Percentiles rank a stretch among this genome's conserved stretches.
These are phyloP conservation scores for Perca flavescens DNA, from an alignment of 2,113 vertebrate genomes.

Conservation along the genomic window DNA sequence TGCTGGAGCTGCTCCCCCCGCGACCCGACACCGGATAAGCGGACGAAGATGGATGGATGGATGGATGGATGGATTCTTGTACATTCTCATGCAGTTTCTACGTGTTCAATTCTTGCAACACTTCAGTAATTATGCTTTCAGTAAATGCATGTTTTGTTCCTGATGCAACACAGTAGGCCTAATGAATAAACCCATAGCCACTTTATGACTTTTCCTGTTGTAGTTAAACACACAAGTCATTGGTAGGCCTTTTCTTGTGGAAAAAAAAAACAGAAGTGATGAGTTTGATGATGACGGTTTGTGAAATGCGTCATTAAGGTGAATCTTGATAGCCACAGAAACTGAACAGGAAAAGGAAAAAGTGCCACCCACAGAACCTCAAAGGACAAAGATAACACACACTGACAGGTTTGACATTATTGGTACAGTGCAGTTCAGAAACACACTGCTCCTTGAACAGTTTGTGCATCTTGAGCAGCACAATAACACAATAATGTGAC, in stretches of 20 bases:
- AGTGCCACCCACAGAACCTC: constrained; percentile 22
- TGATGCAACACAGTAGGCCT: background rate
- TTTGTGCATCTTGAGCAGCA: constrained; percentile 18
- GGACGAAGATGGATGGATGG: too few relatives aligned
- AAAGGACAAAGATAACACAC: constrained; percentile 12
- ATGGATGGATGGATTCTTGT: too few relatives aligned
- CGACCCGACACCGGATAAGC: too few relatives aligned
- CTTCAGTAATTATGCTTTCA: too few relatives aligned
- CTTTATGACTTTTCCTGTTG: background rate
- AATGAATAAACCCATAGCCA: background rate
- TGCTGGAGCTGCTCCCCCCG: too few relatives aligned
- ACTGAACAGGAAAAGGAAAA: background rate
- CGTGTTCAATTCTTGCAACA: background rate
- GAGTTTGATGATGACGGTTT: background rate
- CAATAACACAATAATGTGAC: constrained; percentile 55
- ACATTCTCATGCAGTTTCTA: background rate
- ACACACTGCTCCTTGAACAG: constrained; percentile 15
- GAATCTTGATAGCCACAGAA: background rate
- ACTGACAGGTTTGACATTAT: constrained; percentile 22
- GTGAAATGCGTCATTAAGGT: background rate
- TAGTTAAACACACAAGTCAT: background rate
- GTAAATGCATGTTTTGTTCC: too few relatives aligned
- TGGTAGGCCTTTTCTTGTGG: too few relatives aligned
- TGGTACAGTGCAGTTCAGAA: background rate
- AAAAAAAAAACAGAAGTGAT: background rate